A percentile compares a stretch with the other conserved stretches of the same genome.
Evolutionary conservation across 2,797 vertebrate genomes (phyloP).

Genomic region (Otolemur crassicaudatus): DNA sequence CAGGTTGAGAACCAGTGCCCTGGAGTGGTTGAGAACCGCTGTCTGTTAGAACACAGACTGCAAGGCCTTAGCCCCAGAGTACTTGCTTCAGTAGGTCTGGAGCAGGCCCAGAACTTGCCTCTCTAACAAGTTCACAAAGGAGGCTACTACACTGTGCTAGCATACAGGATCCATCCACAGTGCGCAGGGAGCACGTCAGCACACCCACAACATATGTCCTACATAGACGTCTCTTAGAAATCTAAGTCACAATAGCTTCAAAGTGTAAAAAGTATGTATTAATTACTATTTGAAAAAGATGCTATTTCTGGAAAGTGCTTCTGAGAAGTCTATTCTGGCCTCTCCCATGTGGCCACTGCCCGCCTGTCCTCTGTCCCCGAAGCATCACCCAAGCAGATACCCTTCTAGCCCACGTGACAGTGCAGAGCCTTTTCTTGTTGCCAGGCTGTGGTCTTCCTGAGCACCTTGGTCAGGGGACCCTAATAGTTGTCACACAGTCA

Average conservation of each 20-base stretch:
- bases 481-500: not conserved
- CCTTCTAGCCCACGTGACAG: accelerated
- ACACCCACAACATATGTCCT: not conserved
- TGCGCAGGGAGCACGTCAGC: not conserved
- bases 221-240: not conserved
- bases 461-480: not conserved
- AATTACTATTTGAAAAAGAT: not conserved
- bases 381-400: not conserved
- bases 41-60: not conserved
- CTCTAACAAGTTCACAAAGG: not conserved
- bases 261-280: not conserved
- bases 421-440: not conserved
- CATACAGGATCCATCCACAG: accelerated
- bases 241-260: not conserved
- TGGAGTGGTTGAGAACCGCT: too few relatives aligned
- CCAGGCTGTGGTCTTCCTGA: not conserved
- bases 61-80: accelerated
- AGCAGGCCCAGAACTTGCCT: not conserved
- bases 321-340: not conserved
- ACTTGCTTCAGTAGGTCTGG: not conserved
- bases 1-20: too few relatives aligned
- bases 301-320: not conserved
- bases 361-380: too few relatives aligned
- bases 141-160: not conserved
- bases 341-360: not conserved